Percentiles rank a stretch among this genome's conserved stretches.
Conservation (phyloP, 2,888 invertebrate genomes). For the Hypena proboscidalis region DNA sequence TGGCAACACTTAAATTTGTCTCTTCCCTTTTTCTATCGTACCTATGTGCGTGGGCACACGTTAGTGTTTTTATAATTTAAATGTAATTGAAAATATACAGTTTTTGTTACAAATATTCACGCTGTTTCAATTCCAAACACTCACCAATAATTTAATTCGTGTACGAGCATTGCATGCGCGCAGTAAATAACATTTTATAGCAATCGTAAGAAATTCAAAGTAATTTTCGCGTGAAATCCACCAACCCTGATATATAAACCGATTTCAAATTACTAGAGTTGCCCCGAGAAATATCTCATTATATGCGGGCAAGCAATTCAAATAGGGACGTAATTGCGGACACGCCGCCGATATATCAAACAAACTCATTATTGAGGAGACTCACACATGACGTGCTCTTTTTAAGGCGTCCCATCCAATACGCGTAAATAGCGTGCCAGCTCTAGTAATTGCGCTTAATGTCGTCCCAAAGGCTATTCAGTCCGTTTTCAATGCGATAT, state of each 20-base stretch:
- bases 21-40: no score
- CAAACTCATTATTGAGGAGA: conserved; percentile 59
- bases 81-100: no score
- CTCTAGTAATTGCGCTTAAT: conserved; percentile 77
- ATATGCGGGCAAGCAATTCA: conserved; percentile 57
- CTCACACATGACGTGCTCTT: conserved; percentile 53
- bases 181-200: conserved; percentile 59
- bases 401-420: conserved; percentile 53
- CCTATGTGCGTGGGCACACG: no score
- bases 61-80: no score
- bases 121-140: no score
- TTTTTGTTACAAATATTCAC: no score
- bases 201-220: conserved; percentile 51
- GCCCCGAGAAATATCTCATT: conserved; percentile 69
- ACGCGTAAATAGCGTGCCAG: conserved; percentile 63
- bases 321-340: conserved; percentile 71
- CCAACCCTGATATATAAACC: conserved; percentile 53
- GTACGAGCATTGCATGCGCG: conserved; percentile 50
- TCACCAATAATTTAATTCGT: conserved; percentile 53
- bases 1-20: no score
- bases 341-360: conserved; percentile 63
- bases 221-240: conserved; percentile 59
- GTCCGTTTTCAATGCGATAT: conserved; percentile 75
- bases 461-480: conserved; percentile 77
- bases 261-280: conserved; percentile 59